Base-by-base conservation (phyloP, 2,797 vertebrate genomes). In the Nyctibius grandis region DNA sequence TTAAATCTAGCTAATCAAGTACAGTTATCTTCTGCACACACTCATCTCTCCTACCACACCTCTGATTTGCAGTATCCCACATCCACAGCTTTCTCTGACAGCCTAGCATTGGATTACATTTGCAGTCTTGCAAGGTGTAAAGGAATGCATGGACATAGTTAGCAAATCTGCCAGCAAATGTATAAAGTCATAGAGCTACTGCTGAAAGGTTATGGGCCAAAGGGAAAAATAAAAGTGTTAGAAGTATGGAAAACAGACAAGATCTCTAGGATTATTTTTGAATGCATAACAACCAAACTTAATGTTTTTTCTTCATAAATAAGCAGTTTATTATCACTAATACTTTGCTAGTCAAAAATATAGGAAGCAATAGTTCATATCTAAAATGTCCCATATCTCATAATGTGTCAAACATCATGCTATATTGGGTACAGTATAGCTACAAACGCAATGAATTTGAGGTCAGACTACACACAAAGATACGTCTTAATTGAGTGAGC, bases 1-100 rank as follows among this genome's bases (percentile, higher is more conserved):
- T 98, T 98, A 98, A 98, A 98, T 98, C 96, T 97, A 97, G 92
- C 92, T 98, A 98, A 98, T 98, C 97, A 98, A 97, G 97, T 98
- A 97, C 91, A 97, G 97, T 98, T 98, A 98, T 98, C 97, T 98
- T 89, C 72, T 96, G 88, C 95, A 94, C 92, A 97, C 95, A 98
- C 89, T 98, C 95, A 26, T 97, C 93, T 97, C 76, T 93, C 75
- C 51, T 88, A 94, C 95, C 92, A 96, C 97, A 98, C 97, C 96
- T 98, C 97, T 97, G 97, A 97, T 97, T 97, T 96, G 74, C 95
- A 95, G 96, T 51, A 97, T 97, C 91, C 94, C 85, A 95, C 93
- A 97, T 97, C 86, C 95, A 33, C 28, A 85, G 65, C 86, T 96
- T 85, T 76, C 82, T 94, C 94, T 61, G 91, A 96, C 96, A 97